phyloP scores from a whole-genome alignment of 2,888 invertebrate species.

The Acronicta alni region DNA sequence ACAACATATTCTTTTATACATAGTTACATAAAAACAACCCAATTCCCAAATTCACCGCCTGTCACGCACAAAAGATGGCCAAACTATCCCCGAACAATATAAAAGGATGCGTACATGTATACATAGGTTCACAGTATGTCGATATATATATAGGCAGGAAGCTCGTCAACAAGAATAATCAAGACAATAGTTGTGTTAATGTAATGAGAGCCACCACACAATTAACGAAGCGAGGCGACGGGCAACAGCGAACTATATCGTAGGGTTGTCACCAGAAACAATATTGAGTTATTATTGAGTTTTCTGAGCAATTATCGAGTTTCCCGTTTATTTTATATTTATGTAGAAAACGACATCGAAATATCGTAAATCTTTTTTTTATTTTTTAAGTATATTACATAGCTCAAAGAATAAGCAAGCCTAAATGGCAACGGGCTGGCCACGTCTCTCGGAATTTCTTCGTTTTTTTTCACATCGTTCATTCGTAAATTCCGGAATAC shows the following conservation, averaged over 20 bases:
- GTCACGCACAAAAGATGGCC: constrained; percentile 32
- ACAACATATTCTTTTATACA: neutral
- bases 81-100: constrained; percentile 23
- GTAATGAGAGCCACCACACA: constrained; percentile 64
- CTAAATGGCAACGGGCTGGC: no score
- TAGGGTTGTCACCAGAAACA: constrained; percentile 45
- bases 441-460: no score
- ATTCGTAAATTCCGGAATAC: no score
- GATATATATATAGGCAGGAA: constrained; percentile 29
- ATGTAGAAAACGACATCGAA: neutral
- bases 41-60: constrained; percentile 6
- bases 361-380: neutral
- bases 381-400: no score
- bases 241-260: constrained; percentile 40
- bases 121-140: constrained; percentile 17
- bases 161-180: constrained; percentile 63
- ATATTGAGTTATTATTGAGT: constrained; percentile 3
- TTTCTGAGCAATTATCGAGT: neutral
- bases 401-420: no score
- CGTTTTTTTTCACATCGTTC: no score
- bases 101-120: constrained; percentile 29
- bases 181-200: constrained; percentile 67
- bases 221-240: constrained; percentile 59
- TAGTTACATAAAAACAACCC: neutral
- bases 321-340: neutral